Base-by-base conservation (phyloP, 1,140 invertebrate genomes). In the Drosophila truncata region DNA sequence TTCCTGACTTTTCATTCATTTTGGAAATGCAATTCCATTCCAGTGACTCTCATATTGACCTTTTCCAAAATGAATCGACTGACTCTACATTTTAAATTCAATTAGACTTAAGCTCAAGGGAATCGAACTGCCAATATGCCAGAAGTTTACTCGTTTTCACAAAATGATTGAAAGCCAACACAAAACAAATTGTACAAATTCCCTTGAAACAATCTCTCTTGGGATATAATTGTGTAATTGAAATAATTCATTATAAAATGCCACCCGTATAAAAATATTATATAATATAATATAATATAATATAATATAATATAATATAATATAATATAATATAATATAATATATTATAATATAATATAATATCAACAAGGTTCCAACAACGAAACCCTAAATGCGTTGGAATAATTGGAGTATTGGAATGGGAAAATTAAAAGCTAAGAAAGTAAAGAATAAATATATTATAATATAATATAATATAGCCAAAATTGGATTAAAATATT, bases 81-180 rank as follows among this genome's bases (percentile, higher is more conserved):
- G 50, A 35, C 31, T 23, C 20, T 54, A 13, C 31, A 54, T 54
- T 54, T 54, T 54, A 54, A 54, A 54, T 54, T 54, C 50, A 54
- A 54, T 54, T 35, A 54, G 50, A 54, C 31, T 54, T 54, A 2
- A 35, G 3, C 50, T 54, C 50, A 35, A 35, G 50, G 50, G 50
- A 54, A 54, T 35, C 6, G 18, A 35, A 23, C 14, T 54, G 50
- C 31, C 50, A 54, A 54, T 54, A 11, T 54, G 31, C 14, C 50
- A 54, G 31, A 54, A 35, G 50, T 54, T 54, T 52, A 9, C 29
- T 33, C 11, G 10, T 18, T 52, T 47, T 50, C 16, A 23, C 50
- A 54, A 23, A 23, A 8, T 54, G 50, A 54, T 35, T 54, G 50
- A 23, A 23, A 54, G 13, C 18, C 18, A 33, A 29, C 33, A 13